These are phyloP conservation scores for Acrobasis suavella DNA, from an alignment of 2,888 invertebrate species.

Conservation along the genomic window DNA sequence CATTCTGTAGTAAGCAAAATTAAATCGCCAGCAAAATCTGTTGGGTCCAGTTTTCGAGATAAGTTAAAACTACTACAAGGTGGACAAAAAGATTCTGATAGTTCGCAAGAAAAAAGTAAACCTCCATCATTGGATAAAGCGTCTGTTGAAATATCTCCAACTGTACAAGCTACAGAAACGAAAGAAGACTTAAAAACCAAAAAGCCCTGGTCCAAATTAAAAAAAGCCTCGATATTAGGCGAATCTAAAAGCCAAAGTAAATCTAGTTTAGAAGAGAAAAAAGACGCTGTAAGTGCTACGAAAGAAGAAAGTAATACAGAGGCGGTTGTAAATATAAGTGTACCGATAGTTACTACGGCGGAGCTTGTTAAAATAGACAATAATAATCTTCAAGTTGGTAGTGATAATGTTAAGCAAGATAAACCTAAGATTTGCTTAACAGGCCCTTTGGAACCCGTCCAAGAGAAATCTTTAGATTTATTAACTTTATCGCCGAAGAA, in stretches of 20 bases:
- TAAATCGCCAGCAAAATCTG: constrained; percentile 76
- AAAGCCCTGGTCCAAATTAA: constrained; percentile 89
- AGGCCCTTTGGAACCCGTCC: constrained; percentile 73
- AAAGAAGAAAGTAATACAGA: constrained; percentile 50
- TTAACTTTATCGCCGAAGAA: constrained; percentile 69
- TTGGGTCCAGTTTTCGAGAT: constrained; percentile 74
- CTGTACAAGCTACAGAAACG: constrained; percentile 49
- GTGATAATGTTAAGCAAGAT: constrained; percentile 62
- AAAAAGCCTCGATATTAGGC: constrained; percentile 86
- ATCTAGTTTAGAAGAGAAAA: constrained; percentile 63
- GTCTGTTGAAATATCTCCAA: constrained; percentile 56
- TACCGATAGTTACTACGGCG: constrained; percentile 68
- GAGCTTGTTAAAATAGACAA: constrained; percentile 78
- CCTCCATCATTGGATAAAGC: constrained; percentile 51
- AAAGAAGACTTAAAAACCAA: constrained; percentile 72
- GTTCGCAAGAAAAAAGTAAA: constrained; percentile 57
- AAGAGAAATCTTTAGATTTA: constrained; percentile 73
- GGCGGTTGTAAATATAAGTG: constrained; percentile 58
- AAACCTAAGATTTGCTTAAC: constrained; percentile 70
- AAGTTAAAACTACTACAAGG: constrained; percentile 75
- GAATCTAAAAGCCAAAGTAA: constrained; percentile 72
- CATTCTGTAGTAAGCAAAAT: constrained; percentile 80
- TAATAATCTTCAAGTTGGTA: constrained; percentile 68
- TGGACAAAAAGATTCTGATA: constrained; percentile 58
- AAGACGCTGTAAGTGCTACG: constrained; percentile 44